Evolutionary conservation across 35 echinoderm and acorn worm species (phyloP), one percentile per base, ranked within the genome.

Genomic region (Apostichopus parvimensis): DNA sequence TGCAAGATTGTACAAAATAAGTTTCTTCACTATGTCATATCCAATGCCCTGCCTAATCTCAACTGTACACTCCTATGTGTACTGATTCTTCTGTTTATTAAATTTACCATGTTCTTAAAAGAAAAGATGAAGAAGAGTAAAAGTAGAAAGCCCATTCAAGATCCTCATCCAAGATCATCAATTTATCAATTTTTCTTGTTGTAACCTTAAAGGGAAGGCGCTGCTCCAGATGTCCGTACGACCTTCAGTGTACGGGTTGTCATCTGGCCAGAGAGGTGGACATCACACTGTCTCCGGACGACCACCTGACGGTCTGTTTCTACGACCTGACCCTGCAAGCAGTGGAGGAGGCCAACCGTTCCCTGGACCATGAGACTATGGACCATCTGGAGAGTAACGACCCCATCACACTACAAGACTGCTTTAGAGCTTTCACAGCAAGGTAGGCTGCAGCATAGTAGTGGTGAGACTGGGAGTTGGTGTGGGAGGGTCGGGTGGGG

Each of bases 381-480:
- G 79, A 79, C 15, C 93, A 94, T 75, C 72, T 95, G 8, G 58
- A 57, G 34, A 83, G 93, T 24, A 91, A 92, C 73, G 93, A 94
- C 57, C 93, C 91, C 72, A 89, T 99, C 56, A 99, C 95, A 17
- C 77, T 99, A 34, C 92, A 94, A 78, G 93, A 99, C 53, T 99
- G 97, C 84, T 99, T 99, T 73, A 82, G 94, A 59, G 97, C 97
- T 62, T 99, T 99, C 83, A 93, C 97, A 70, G 93, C 96, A 77
- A 99, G 97, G 97, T 99, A 73, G 58, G 77, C 87, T 8, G 22
- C 34, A 72, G 6, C 7, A 61, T 61, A 11, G 12, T 61, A 61
- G 58, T 9, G 11, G 58, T 9, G 12, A 61, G 58, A 8, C 75
- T 17, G 5, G 25, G 25, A 77, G 25, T 7, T 25, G 17, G 73